A percentile compares a stretch with the other conserved stretches of the same genome.
Conservation (phyloP, 2,797 vertebrate species). For the Thaleichthys pacificus region DNA sequence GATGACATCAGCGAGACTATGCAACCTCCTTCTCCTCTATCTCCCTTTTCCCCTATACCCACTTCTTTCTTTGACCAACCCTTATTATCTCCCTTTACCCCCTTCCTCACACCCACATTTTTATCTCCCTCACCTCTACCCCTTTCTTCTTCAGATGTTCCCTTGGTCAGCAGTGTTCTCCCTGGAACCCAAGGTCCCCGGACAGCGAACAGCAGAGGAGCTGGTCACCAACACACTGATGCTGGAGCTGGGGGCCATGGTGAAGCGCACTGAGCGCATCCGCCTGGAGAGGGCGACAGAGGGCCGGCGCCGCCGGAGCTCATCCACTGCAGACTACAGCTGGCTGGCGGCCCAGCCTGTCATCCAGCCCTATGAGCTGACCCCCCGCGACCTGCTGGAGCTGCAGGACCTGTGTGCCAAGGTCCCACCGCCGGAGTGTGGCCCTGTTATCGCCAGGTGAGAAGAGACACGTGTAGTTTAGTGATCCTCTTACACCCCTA, state of each 20-base stretch:
- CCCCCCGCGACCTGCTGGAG: slow-evolving; percentile 75
- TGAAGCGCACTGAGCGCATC: slow-evolving; percentile 79
- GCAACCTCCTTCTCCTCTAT: background rate
- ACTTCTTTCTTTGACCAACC: background rate
- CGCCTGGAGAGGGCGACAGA: slow-evolving; percentile 69
- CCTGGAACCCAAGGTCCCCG: slow-evolving; percentile 75
- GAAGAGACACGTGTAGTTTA: background rate
- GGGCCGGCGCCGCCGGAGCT: slow-evolving; percentile 65
- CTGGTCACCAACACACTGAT: slow-evolving; percentile 82
- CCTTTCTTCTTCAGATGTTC: slow-evolving; percentile 69
- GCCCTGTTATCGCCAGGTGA: slow-evolving; percentile 78
- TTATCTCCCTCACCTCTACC: background rate
- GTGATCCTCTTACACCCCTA: background rate
- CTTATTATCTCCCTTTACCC: background rate
- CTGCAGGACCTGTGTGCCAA: slow-evolving; percentile 79
- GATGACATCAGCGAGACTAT: too few relatives aligned
- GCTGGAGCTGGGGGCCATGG: slow-evolving; percentile 79
- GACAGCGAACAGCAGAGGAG: slow-evolving; percentile 73
- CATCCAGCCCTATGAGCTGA: slow-evolving; percentile 72
- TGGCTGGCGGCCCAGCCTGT: slow-evolving; percentile 73
- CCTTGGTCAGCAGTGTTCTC: slow-evolving; percentile 79
- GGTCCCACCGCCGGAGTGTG: slow-evolving; percentile 78
- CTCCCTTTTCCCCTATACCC: background rate
- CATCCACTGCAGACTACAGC: slow-evolving; percentile 78
- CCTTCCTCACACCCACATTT: background rate